Percentiles rank a stretch among this genome's conserved stretches.
Evolutionary conservation across 2,888 invertebrate genomes (phyloP).

Genomic region (Campoplex capitator): DNA sequence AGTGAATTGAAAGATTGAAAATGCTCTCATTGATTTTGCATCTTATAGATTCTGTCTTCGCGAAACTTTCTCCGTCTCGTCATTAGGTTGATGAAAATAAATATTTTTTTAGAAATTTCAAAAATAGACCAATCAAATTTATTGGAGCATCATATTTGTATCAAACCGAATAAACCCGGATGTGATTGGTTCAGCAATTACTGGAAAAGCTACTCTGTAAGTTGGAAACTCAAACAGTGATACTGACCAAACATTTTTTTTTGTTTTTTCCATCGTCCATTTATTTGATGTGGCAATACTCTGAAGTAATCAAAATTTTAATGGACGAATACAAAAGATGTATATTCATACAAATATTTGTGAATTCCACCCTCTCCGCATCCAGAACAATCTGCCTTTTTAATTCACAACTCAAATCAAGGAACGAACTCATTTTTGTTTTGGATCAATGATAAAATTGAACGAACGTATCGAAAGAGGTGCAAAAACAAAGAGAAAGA

Average conservation of each 20-base stretch:
- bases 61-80: not conserved
- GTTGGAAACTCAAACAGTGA: not conserved
- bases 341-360: not conserved
- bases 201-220: not conserved
- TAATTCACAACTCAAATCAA: not conserved
- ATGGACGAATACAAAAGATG: not conserved
- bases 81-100: not conserved
- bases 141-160: not conserved
- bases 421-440: not conserved
- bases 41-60: not conserved
- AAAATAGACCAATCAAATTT: not conserved
- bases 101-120: not conserved
- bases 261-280: not conserved
- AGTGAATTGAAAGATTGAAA: not conserved
- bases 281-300: not conserved
- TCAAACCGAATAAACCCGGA: not conserved
- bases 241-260: not conserved
- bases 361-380: no score
- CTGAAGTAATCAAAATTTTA: constrained; percentile 12
- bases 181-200: not conserved
- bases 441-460: constrained; percentile 31
- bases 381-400: not conserved
- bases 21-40: not conserved
- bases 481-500: not conserved
- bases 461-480: constrained; percentile 12